A percentile compares a stretch with the other conserved stretches of the same genome.
These are phyloP conservation scores for Congeria kusceri DNA, from an alignment of 2,888 invertebrate genomes.

Conservation along the genomic window DNA sequence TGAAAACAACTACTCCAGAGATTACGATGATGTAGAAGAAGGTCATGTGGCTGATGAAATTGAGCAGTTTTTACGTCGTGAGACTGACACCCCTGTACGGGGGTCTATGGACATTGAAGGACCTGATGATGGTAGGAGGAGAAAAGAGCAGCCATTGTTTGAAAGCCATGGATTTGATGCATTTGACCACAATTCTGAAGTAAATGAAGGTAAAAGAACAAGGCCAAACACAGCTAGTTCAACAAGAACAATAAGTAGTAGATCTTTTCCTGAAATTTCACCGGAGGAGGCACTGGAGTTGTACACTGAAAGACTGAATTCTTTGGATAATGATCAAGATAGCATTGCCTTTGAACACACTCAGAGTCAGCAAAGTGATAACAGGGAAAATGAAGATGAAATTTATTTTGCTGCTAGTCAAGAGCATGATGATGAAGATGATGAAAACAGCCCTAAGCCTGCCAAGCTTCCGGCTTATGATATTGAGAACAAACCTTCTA, in stretches of 20 bases:
- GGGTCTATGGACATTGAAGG: conserved; percentile 61
- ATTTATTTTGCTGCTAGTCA: conserved; percentile 73
- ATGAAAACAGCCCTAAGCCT: conserved; percentile 56
- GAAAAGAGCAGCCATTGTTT: conserved; percentile 14
- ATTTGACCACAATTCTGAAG: conserved; percentile 54
- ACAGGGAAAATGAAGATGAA: conserved; percentile 57
- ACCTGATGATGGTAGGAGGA: conserved; percentile 27
- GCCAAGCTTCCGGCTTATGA: conserved; percentile 69
- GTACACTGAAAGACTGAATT: conserved; percentile 63
- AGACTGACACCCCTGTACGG: conserved; percentile 33
- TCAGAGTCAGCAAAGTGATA: conserved; percentile 56
- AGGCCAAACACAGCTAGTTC: conserved; percentile 75
- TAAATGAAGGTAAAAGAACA: conserved; percentile 59
- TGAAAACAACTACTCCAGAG: conserved; percentile 70
- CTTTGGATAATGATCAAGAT: conserved; percentile 58
- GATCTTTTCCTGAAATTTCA: conserved; percentile 78
- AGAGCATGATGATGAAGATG: conserved; percentile 63
- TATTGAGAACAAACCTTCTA: conserved; percentile 65
- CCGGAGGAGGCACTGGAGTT: conserved; percentile 74
- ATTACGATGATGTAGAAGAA: conserved; percentile 60
- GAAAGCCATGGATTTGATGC: conserved; percentile 51
- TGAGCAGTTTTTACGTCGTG: conserved; percentile 61
- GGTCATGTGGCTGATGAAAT: conserved; percentile 52
- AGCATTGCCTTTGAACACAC: conserved; percentile 70
- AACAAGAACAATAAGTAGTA: conserved; percentile 75